These are phyloP conservation scores for Drosophila rellima DNA, from an alignment of 2,888 invertebrate species.

Conservation along the genomic window DNA sequence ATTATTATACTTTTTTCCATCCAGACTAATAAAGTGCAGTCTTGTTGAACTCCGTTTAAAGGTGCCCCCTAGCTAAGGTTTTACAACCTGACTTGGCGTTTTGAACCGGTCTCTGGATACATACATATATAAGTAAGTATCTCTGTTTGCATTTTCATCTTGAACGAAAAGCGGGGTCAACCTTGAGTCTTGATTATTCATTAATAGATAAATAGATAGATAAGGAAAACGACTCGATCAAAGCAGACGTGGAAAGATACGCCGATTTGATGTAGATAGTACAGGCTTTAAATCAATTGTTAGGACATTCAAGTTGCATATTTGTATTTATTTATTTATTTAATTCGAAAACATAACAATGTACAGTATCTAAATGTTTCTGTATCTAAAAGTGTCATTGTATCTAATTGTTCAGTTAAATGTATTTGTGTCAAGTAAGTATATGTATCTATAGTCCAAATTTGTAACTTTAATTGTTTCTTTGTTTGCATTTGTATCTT, in stretches of 20 bases:
- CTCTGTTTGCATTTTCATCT: slow-evolving; percentile 21
- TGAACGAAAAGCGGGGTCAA: slow-evolving; percentile 16
- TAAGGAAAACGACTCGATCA: slow-evolving; percentile 2
- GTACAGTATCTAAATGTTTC: too few species aligned
- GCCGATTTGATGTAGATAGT: neutral
- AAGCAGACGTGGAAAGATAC: neutral
- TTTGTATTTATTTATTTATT: neutral
- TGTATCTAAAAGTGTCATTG: too few species aligned
- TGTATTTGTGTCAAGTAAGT: neutral
- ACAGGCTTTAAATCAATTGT: neutral
- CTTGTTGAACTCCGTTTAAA: neutral
- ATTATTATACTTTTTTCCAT: neutral
- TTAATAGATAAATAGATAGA: slow-evolving; percentile 8
- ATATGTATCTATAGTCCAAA: neutral
- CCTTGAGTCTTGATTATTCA: slow-evolving; percentile 15
- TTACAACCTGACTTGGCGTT: slow-evolving; percentile 20
- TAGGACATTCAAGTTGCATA: neutral
- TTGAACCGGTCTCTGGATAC: slow-evolving; percentile 25
- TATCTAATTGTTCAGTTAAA: neutral
- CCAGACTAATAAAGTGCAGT: slow-evolving; percentile 8
- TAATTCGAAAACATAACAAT: too few species aligned
- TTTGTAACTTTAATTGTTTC: too few species aligned
- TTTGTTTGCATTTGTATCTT: too few species aligned
- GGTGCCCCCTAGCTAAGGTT: slow-evolving; percentile 12
- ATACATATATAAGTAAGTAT: neutral